Evolutionary conservation across 2,797 vertebrate genomes (phyloP).

Genomic region (Crax fasciolata): DNA sequence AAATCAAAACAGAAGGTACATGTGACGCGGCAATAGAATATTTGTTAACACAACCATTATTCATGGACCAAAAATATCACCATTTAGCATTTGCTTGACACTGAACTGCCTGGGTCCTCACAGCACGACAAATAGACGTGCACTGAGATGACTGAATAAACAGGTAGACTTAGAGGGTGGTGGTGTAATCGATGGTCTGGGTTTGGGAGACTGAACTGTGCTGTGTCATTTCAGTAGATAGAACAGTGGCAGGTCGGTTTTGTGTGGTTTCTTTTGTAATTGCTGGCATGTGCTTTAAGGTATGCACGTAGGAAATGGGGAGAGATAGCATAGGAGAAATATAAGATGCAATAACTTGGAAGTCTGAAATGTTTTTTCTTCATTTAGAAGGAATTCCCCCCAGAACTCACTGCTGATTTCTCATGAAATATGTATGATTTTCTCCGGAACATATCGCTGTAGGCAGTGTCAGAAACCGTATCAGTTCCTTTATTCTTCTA

Average conservation of each 20-base stretch:
- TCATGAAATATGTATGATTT: not conserved
- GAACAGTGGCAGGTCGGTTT: not conserved
- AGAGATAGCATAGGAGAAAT: not conserved
- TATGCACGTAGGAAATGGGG: not conserved
- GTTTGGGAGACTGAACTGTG: not conserved
- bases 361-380: not conserved
- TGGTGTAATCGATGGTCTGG: not conserved
- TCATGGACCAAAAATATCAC: not conserved
- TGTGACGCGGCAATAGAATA: not conserved
- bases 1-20: not conserved
- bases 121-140: not conserved
- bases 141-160: fast-evolving
- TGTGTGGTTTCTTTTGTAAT: not conserved
- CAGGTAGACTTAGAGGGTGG: not conserved
- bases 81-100: not conserved
- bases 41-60: not conserved
- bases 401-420: not conserved
- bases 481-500: not conserved
- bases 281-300: not conserved
- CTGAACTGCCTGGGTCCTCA: not conserved
- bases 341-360: not conserved
- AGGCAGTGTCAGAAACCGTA: not conserved
- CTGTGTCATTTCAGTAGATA: not conserved
- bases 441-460: not conserved
- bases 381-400: not conserved